These are phyloP conservation scores for Mugil cephalus DNA, from an alignment of 2,113 vertebrate genomes.

Conservation along the genomic window DNA sequence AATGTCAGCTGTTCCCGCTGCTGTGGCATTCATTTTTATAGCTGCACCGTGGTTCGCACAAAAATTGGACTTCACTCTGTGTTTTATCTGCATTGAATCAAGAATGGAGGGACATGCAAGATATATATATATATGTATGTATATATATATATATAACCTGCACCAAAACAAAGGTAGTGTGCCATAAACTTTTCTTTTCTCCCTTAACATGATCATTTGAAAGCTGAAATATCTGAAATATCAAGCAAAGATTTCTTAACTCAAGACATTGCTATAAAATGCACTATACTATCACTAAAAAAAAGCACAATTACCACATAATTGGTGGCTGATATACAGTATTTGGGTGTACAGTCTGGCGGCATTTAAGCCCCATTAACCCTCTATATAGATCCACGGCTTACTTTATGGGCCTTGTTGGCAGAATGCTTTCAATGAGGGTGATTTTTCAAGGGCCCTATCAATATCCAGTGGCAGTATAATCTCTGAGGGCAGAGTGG, in stretches of 20 bases:
- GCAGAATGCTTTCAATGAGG: slow-evolving; percentile 67
- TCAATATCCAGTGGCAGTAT: slow-evolving; percentile 74
- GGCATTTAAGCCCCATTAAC: slow-evolving; percentile 76
- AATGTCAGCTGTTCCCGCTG: slow-evolving; percentile 65
- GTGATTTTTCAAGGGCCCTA: slow-evolving; percentile 72
- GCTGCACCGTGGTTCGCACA: slow-evolving; percentile 38
- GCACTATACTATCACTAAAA: neutral
- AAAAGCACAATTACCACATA: slow-evolving; percentile 55
- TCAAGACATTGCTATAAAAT: slow-evolving; percentile 33
- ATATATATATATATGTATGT: neutral
- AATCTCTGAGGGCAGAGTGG: slow-evolving; percentile 54
- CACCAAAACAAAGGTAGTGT: neutral
- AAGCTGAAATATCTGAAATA: neutral
- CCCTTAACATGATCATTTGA: neutral
- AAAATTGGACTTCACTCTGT: slow-evolving; percentile 27
- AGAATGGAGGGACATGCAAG: neutral
- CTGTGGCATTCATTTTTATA: slow-evolving; percentile 58
- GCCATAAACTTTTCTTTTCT: neutral
- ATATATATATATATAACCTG: no score
- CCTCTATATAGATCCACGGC: slow-evolving; percentile 65
- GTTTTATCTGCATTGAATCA: slow-evolving; percentile 17
- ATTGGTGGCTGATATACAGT: slow-evolving; percentile 67
- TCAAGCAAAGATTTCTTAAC: neutral
- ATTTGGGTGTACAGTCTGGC: slow-evolving; percentile 39
- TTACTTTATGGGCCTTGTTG: slow-evolving; percentile 71